Conservation (phyloP, 2,113 vertebrate species). For the Pao palembangensis region DNA sequence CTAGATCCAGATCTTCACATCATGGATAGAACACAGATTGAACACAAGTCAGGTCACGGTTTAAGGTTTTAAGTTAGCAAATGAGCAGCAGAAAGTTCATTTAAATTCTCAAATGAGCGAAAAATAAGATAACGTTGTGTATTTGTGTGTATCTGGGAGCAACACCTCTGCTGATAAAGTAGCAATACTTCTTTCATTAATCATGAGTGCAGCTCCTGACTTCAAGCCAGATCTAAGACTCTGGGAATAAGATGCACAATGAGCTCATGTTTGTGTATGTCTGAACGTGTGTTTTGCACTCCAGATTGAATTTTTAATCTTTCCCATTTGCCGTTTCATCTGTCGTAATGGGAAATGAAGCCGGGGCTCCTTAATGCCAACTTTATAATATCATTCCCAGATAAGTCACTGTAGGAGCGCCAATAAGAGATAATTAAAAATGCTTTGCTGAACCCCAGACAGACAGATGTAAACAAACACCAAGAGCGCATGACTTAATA, state of each 20-base stretch:
- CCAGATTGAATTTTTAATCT: conserved; percentile 60
- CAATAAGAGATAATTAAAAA: conserved; percentile 48
- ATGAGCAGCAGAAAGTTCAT: too few species aligned
- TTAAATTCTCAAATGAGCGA: too few species aligned
- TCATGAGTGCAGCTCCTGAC: conserved; percentile 56
- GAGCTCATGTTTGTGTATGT: conserved; percentile 1
- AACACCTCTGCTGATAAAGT: conserved; percentile 42
- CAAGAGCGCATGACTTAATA: conserved; percentile 6
- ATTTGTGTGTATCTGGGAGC: conserved; percentile 18
- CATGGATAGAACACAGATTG: too few species aligned
- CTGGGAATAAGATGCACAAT: conserved; percentile 28
- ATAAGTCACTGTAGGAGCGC: conserved; percentile 27
- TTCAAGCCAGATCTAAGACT: conserved; percentile 36
- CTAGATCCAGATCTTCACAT: too few species aligned
- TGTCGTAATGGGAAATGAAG: conserved; percentile 44
- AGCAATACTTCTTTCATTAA: conserved; percentile 42
- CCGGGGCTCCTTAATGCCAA: conserved; percentile 28
- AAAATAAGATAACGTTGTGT: neutral
- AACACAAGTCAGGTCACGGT: too few species aligned
- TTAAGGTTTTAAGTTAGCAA: too few species aligned
- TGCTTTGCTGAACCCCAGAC: conserved; percentile 11
- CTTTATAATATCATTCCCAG: conserved; percentile 39
- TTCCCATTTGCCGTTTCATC: conserved; percentile 47
- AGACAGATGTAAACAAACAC: conserved; percentile 6
- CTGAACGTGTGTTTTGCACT: conserved; percentile 8